Evolutionary conservation across 2,113 vertebrate species (phyloP), one percentile per base, ranked within the genome.

Genomic region (Spermophilus dauricus): DNA sequence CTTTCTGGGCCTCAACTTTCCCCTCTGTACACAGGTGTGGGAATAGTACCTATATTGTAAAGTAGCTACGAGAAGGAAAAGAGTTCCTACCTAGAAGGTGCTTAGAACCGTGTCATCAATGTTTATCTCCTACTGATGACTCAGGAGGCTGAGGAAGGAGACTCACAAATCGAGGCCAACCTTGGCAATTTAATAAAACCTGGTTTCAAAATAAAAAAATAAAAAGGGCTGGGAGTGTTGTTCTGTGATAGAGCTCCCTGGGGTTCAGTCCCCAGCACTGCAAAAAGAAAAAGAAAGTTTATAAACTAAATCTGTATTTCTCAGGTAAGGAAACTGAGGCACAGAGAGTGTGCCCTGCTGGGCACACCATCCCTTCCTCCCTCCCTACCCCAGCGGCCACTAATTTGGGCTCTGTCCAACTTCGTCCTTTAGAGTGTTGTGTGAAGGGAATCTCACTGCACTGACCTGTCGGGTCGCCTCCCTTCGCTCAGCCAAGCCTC

Each of bases 341-440:
- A 8, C 37, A 26, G 58, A 81, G 78, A 67, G 37, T 12, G 24
- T 1, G 2, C 48, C 48, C 34, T 89, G 73, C 17, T 42, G 48
- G 56, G 84, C 61, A 13, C 26, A 5, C n/a, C 78, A 18, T 22
- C 70, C 78, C 56, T 1, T 30, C 56, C 51, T 48, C 53, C 56
- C 58, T 30, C 75, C 86, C 58, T 11, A 18, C 56, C 53, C 58
- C 67, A 2, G 73, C 20, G 87, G 69, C 90, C 65, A 20, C 95
- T 26, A 67, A 88, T 95, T 90, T 78, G 48, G 87, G 42, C 67
- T 87, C 56, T 84, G 7, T 94, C 30, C 86, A 72, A 82, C 94
- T 94, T 90, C 78, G 84, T 93, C 82, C n/a, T 95, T 92, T 84
- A 94, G 87, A 67, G 87, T 45, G 88, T 69, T 30, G 69, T 53